A percentile compares a stretch with the other conserved stretches of the same genome.
Evolutionary conservation across 2,113 vertebrate species (phyloP).

Genomic region (Paradisaea rubra): DNA sequence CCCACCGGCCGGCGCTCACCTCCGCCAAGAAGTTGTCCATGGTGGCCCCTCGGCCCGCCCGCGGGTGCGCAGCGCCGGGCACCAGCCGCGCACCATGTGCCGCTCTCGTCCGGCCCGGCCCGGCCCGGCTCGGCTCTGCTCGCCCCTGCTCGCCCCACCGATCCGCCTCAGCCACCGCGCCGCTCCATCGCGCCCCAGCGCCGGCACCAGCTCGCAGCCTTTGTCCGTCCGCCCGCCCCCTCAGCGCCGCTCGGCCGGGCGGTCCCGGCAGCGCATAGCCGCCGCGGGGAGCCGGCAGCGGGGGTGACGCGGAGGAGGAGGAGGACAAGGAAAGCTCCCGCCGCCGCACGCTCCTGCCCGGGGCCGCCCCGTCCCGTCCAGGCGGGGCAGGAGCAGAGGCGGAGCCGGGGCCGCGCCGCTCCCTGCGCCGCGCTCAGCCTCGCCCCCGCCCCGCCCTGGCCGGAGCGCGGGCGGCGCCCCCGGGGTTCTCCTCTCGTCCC

Average conservation of each 20-base stretch:
- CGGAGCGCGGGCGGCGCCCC: not conserved
- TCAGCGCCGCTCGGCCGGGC: not conserved
- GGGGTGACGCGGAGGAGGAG: not conserved
- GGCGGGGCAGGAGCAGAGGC: not conserved
- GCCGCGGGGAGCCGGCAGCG: not conserved
- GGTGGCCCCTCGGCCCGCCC: not conserved
- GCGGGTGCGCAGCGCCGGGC: constrained; percentile 3
- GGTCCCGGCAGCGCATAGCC: not conserved
- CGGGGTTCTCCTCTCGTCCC: not conserved
- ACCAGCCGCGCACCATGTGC: constrained; percentile 24
- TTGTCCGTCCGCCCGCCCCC: constrained; percentile 6
- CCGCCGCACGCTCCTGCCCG: not conserved
- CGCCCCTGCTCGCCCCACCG: not conserved
- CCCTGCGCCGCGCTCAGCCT: not conserved
- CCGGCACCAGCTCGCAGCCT: not conserved
- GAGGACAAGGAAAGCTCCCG: not conserved
- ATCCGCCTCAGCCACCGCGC: not conserved
- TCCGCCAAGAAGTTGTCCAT: constrained; percentile 50
- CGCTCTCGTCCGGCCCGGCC: not conserved
- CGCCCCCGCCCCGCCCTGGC: not conserved
- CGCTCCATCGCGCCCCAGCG: not conserved
- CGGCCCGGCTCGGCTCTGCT: not conserved
- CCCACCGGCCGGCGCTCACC: not conserved
- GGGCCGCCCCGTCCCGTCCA: not conserved
- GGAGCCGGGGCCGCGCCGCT: not conserved